These are phyloP conservation scores for Eulemur rufifrons DNA, from an alignment of 2,113 vertebrate species.

Conservation along the genomic window DNA sequence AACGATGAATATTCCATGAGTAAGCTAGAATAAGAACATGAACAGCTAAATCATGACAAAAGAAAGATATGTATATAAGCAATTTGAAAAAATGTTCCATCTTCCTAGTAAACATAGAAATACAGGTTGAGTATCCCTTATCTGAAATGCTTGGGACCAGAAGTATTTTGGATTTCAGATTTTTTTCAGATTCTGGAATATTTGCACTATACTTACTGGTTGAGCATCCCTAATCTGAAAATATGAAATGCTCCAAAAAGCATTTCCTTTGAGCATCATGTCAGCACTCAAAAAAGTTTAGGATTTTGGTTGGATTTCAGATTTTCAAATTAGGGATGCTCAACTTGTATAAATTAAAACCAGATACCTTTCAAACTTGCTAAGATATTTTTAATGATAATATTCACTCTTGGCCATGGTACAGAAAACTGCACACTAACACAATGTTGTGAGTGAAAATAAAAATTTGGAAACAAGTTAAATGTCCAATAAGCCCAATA, in stretches of 20 bases:
- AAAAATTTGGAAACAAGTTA: constrained; percentile 28
- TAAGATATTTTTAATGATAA: constrained; percentile 41
- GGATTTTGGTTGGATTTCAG: neutral
- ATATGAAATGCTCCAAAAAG: neutral
- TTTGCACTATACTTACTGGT: neutral
- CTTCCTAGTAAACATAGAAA: constrained; percentile 27
- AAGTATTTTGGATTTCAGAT: neutral
- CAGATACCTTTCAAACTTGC: neutral
- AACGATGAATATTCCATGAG: neutral
- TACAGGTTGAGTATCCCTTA: neutral
- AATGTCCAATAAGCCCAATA: neutral
- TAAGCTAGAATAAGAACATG: neutral
- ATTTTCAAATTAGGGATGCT: neutral
- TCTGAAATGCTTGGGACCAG: neutral
- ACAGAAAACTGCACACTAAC: neutral
- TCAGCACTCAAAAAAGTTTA: neutral
- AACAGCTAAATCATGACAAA: constrained; percentile 27
- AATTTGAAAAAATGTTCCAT: neutral
- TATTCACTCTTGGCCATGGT: neutral
- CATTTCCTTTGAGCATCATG: neutral
- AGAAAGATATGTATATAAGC: constrained; percentile 7
- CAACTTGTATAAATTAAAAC: neutral
- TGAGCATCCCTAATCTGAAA: neutral
- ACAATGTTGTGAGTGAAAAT: neutral
- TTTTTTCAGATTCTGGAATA: neutral